Conservation (phyloP, 2,113 vertebrate genomes). For the Enhydra lutris region DNA sequence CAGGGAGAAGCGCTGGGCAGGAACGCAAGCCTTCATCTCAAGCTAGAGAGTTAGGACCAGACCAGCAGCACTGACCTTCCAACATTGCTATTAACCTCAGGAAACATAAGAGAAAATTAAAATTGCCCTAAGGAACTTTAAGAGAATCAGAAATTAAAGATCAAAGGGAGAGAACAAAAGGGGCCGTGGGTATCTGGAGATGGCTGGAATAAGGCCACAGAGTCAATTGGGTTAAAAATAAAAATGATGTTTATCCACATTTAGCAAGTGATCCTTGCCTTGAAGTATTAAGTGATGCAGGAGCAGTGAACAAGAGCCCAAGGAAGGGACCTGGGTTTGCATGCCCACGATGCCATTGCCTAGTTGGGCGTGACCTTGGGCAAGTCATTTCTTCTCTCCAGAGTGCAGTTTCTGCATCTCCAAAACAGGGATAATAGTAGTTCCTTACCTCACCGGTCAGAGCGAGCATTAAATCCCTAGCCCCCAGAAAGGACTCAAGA, state of each 20-base stretch:
- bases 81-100: not conserved
- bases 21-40: not conserved
- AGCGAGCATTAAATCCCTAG: not conserved
- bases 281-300: not conserved
- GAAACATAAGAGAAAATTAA: not conserved
- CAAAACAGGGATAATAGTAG: not conserved
- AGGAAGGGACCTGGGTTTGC: not conserved
- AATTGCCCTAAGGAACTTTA: not conserved
- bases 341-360: not conserved
- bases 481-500: not conserved
- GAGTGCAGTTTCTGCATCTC: not conserved
- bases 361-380: not conserved
- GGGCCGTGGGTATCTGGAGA: not conserved
- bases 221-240: not conserved
- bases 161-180: not conserved
- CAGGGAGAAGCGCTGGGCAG: not conserved
- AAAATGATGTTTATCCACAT: not conserved
- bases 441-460: not conserved
- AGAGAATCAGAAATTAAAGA: constrained; percentile 4
- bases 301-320: not conserved
- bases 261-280: not conserved
- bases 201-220: not conserved
- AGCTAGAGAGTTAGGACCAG: not conserved
- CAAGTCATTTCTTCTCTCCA: not conserved
- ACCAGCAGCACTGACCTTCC: not conserved